phyloP scores from a whole-genome alignment of 2,797 vertebrate species.

The Gymnopithys bicolor region DNA sequence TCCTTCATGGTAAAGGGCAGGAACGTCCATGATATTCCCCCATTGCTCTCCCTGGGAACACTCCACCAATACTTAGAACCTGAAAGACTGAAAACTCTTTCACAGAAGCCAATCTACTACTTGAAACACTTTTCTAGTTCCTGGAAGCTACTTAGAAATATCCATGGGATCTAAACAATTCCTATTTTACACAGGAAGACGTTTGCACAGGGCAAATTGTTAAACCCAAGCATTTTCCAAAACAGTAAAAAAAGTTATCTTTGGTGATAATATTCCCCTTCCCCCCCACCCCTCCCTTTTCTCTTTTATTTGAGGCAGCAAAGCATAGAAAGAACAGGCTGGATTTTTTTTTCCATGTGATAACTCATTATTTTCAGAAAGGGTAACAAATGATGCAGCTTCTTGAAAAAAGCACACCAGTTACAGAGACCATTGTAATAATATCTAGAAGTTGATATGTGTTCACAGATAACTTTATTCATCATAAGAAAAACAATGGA shows the following conservation, averaged over 20 bases:
- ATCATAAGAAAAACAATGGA: background rate
- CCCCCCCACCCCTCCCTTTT: no score
- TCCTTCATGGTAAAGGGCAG: background rate
- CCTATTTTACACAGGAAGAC: background rate
- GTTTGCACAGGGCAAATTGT: background rate
- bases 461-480: background rate
- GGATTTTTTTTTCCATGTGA: background rate
- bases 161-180: background rate
- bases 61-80: background rate
- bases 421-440: background rate
- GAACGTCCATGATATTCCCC: background rate
- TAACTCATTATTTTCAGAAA: background rate
- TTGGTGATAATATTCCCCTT: background rate
- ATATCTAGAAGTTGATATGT: background rate
- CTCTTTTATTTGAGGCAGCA: background rate
- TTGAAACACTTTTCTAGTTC: background rate
- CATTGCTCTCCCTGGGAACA: background rate
- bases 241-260: background rate
- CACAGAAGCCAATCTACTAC: background rate
- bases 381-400: background rate
- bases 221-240: background rate
- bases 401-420: background rate
- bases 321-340: background rate
- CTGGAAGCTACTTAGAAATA: background rate
- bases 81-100: background rate